Evolutionary conservation across 2,797 vertebrate species (phyloP).

Genomic region (Champsocephalus esox): DNA sequence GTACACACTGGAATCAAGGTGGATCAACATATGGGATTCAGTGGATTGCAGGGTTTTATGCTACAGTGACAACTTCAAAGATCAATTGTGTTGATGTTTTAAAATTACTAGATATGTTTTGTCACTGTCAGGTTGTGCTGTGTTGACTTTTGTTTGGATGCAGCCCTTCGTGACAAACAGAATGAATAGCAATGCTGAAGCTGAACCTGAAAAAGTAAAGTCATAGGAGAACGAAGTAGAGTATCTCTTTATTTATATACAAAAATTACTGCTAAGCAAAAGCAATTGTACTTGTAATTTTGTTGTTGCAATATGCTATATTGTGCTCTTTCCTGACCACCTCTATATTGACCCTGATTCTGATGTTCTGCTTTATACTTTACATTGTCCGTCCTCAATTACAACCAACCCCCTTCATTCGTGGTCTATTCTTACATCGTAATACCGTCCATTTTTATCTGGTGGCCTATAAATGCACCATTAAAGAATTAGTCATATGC

Average conservation of each 20-base stretch:
- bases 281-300: not conserved
- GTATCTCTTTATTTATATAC: no score
- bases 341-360: conserved; percentile 1
- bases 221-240: no score
- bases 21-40: not conserved
- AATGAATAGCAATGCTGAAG: not conserved
- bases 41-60: not conserved
- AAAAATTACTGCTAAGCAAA: not conserved
- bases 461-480: conserved; percentile 47
- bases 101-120: not conserved
- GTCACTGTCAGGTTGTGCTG: not conserved
- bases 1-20: conserved; percentile 8
- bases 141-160: not conserved
- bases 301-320: not conserved
- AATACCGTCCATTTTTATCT: conserved; percentile 49
- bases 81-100: not conserved
- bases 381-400: conserved; percentile 27
- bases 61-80: not conserved
- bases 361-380: conserved; percentile 30
- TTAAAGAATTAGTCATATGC: conserved; percentile 47
- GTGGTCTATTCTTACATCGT: conserved; percentile 51
- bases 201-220: no score
- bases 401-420: conserved; percentile 8
- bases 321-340: not conserved
- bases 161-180: not conserved